These are phyloP conservation scores for Lithobius niger DNA, from an alignment of 1,140 invertebrate species.

Conservation along the genomic window DNA sequence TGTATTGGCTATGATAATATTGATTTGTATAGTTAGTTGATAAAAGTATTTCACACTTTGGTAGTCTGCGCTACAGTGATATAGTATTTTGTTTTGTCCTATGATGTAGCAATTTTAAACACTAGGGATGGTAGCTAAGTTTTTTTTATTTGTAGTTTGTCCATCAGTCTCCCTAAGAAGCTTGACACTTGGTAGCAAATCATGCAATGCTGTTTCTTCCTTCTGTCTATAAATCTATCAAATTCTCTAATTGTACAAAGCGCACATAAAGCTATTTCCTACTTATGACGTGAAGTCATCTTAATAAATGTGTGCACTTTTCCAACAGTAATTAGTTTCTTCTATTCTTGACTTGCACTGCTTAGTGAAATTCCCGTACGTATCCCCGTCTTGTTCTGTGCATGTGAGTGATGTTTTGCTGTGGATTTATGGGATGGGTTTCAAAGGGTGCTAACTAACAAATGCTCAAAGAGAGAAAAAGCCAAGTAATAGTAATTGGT, in stretches of 20 bases:
- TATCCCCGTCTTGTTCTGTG: too few relatives aligned
- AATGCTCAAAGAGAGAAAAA: too few relatives aligned
- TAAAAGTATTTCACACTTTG: conserved; percentile 1
- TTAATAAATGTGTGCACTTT: conserved; percentile 6
- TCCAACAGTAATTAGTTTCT: background rate
- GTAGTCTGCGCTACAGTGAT: background rate
- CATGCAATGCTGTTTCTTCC: conserved; percentile 3
- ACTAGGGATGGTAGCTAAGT: conserved; percentile 6
- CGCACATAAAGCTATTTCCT: conserved; percentile 3
- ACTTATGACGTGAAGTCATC: background rate
- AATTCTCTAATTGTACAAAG: conserved; percentile 6
- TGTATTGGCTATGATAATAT: conserved; percentile 6
- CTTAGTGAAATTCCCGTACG: too few relatives aligned
- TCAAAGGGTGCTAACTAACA: too few relatives aligned
- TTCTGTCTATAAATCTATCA: conserved; percentile 5
- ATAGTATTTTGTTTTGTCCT: conserved; percentile 1
- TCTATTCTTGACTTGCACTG: background rate
- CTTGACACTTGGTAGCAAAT: conserved; percentile 1
- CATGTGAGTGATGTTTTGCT: too few relatives aligned
- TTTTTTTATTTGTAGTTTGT: conserved; percentile 1
- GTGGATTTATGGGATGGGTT: too few relatives aligned
- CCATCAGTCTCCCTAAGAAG: background rate
- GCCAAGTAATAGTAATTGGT: too few relatives aligned
- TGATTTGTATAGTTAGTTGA: conserved; percentile 9
- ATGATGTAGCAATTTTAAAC: conserved; percentile 5